Evolutionary conservation across 2,113 vertebrate genomes (phyloP), one percentile per base, ranked within the genome.

Genomic region (Pelobates fuscus): DNA sequence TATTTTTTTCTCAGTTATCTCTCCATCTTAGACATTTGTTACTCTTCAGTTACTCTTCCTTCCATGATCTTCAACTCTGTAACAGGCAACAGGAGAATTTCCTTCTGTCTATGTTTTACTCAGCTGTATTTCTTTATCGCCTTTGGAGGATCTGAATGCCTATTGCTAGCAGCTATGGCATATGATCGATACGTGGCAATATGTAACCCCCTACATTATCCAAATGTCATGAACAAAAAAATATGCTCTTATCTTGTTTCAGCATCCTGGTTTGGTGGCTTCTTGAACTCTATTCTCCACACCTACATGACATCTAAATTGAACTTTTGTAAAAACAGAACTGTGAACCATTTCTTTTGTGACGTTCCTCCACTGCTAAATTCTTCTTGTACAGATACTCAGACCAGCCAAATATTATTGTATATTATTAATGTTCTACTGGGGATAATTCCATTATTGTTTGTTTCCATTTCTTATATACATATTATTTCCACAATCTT

Each of bases 141-240:
- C 10, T 81, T 81, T 49, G 77, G 79, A 0, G 67, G 78, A 46
- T 52, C 14, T 18, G 81, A 80, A 54, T 80, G 77, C 60, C 80
- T 85, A 72, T 79, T 82, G n/a, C 37, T 84, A 25, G 82, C 82
- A 0, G 67, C 79, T 23, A 83, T 82, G 82, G 80, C 85, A 23
- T 85, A 78, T 6, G 81, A 81, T 23, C 60, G 77, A 12, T 81
- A 82, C 20, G 79, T 81, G 59, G 85, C 85, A 2, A 78, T 85
- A 70, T 81, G 84, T 64, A 57, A 81, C 12, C 84, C 85, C 10
- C 77, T 83, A 23, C 77, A 5, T 37, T 81, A 83, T 1, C 20
- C 12, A 1, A 23, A 8, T 2, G 18, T 59, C 11, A 70, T 70
- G 68, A 70, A 70, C 37, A 70, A 43, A 27, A 52, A 2, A 8